Conservation (phyloP, 2,888 invertebrate genomes). For the Oxytorus armatus region DNA sequence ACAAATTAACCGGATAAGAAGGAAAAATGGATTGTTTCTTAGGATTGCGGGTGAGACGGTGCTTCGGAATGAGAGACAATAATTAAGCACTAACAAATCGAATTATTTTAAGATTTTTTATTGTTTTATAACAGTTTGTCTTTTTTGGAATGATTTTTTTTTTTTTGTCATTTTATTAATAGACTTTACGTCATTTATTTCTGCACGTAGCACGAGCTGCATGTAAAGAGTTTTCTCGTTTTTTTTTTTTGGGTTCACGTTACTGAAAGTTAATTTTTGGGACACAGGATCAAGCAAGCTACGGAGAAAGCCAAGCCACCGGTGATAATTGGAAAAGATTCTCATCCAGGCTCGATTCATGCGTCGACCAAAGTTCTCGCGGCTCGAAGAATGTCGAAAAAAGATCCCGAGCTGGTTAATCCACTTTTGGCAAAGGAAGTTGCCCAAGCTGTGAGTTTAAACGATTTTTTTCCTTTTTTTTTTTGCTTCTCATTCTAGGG, state of each 20-base stretch:
- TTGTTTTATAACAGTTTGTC: not conserved
- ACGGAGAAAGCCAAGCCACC: slow-evolving; percentile 72
- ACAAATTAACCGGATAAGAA: slow-evolving; percentile 21
- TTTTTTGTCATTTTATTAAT: not conserved
- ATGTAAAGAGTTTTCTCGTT: slow-evolving; percentile 16
- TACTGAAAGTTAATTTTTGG: slow-evolving; percentile 34
- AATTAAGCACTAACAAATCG: slow-evolving; percentile 35
- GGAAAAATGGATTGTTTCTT: not conserved
- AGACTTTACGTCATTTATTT: slow-evolving; percentile 24
- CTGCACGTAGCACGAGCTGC: slow-evolving; percentile 47
- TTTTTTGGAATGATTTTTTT: slow-evolving; percentile 12
- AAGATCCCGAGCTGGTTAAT: slow-evolving; percentile 78
- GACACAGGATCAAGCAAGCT: slow-evolving; percentile 80
- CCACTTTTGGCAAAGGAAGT: slow-evolving; percentile 77
- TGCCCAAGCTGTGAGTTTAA: slow-evolving; percentile 73
- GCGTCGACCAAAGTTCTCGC: slow-evolving; percentile 74
- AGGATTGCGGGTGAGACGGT: not conserved
- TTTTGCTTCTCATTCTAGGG: no score
- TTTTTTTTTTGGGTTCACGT: slow-evolving; percentile 27
- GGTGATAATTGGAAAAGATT: slow-evolving; percentile 63
- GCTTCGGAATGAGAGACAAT: not conserved
- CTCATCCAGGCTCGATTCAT: slow-evolving; percentile 71
- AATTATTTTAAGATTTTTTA: slow-evolving; percentile 32
- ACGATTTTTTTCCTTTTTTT: not conserved
- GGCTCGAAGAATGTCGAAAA: slow-evolving; percentile 75